These are phyloP conservation scores for Lates japonicus DNA, from an alignment of 2,797 vertebrate species.

Conservation along the genomic window DNA sequence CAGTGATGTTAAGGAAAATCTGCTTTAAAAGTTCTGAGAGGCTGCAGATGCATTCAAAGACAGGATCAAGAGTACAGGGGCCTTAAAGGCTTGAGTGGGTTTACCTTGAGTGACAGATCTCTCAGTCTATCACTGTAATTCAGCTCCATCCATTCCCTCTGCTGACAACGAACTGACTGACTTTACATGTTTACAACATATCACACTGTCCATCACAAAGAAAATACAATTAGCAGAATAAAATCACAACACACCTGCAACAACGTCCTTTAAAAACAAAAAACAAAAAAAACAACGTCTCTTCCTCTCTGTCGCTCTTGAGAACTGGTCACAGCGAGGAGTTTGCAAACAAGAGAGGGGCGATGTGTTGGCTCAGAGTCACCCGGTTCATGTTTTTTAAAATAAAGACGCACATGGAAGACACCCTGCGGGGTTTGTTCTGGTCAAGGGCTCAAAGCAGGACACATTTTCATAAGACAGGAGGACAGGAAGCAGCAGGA, in stretches of 20 bases:
- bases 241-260: slow-evolving; percentile 35
- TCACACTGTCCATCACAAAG: not conserved
- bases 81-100: not conserved
- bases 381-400: slow-evolving; percentile 76
- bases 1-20: too few species aligned
- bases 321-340: slow-evolving; percentile 56
- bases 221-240: not conserved
- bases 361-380: slow-evolving; percentile 50
- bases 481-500: slow-evolving; percentile 52
- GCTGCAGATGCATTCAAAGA: too few species aligned
- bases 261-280: slow-evolving; percentile 1
- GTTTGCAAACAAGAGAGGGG: slow-evolving; percentile 53
- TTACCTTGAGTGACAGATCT: not conserved
- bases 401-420: slow-evolving; percentile 66
- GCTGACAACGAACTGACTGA: not conserved
- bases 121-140: not conserved
- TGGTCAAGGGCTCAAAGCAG: slow-evolving; percentile 71
- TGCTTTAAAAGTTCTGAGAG: too few species aligned
- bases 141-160: not conserved
- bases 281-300: not conserved
- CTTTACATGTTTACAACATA: not conserved
- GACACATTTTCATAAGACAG: slow-evolving; percentile 53
- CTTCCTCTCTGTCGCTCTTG: not conserved
- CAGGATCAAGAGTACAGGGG: not conserved
- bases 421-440: slow-evolving; percentile 62